Evolutionary conservation across 1,140 invertebrate genomes (phyloP).

Genomic region (Elysia chlorotica): DNA sequence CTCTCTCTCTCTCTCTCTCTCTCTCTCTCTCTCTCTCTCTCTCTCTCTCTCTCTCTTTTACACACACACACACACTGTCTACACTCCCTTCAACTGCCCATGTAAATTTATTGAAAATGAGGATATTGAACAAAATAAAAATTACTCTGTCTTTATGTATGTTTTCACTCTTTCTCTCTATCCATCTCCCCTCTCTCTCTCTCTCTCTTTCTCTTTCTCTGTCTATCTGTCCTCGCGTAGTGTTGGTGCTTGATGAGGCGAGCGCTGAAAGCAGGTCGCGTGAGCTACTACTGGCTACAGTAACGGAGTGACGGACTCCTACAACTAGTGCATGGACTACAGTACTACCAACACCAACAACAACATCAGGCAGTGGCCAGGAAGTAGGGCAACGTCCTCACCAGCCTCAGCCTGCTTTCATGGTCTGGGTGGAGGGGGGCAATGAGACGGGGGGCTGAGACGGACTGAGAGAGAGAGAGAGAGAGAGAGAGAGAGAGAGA

Average conservation of each 20-base stretch:
- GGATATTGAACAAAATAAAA: conserved; percentile 93
- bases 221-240: not conserved
- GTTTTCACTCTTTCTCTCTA: not conserved
- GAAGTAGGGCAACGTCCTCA: no score
- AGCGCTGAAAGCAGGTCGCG: no score
- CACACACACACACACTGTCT: not conserved
- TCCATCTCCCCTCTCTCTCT: not conserved
- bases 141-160: conserved; percentile 72
- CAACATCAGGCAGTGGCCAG: no score
- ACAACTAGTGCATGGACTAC: no score
- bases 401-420: no score
- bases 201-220: not conserved
- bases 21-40: conserved; percentile 11
- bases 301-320: no score
- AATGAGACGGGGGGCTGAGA: no score
- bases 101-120: conserved; percentile 88
- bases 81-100: not conserved
- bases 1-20: not conserved
- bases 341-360: no score
- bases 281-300: not conserved
- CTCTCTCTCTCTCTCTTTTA: conserved; percentile 6
- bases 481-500: no score
- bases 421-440: no score
- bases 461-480: no score
- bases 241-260: no score